Evolutionary conservation across 2,797 vertebrate genomes (phyloP), one percentile per base, ranked within the genome.

Genomic region (Enteromius thamalakanensis): DNA sequence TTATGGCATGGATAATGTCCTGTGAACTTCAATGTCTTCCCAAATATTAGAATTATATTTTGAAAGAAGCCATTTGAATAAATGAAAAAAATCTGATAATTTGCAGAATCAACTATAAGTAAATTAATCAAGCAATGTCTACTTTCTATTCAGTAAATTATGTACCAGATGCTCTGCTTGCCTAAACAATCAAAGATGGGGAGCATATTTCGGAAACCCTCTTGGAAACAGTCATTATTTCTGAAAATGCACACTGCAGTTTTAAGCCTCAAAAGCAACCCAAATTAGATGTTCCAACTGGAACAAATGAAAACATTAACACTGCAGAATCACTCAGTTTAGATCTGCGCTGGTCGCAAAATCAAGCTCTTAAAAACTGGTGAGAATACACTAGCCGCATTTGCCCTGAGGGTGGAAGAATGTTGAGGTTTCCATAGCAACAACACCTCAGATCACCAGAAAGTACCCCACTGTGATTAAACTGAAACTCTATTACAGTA

Each of bases 341-440:
- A 49, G 8, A 72, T 34, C 19, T 6, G 9, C 7, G 68, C 23
- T 68, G 58, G 23, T 51, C 12, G 0, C 19, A 81, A 40, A 72
- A 4, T 81, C 71, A 42, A 65, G 49, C 62, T 34, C 60, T 40
- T 10, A 14, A 47, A 29, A 49, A 78, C 32, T 74, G 29, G 32
- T 34, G 58, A 37, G 49, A 77, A 64, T 74, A 67, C 19, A 34
- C 14, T 40, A 64, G 29, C 47, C 6, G 47, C 67, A 58, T 76
- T 71, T 34, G 12, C 70, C 70, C 40, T 42, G 29, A n/a, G 71
- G 37, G 29, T 67, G 55, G 37, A 19, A 23, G 34, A 64, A 42
- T 51, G 67, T 68, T 65, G 80, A 85, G 11, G 71, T 82, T 87
- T 79, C 84, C 79, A 82, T 82, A 55, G 40, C 70, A 80, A 87